Evolutionary conservation across 1,140 invertebrate genomes (phyloP).

Genomic region (Cardiocondyla obscurior): DNA sequence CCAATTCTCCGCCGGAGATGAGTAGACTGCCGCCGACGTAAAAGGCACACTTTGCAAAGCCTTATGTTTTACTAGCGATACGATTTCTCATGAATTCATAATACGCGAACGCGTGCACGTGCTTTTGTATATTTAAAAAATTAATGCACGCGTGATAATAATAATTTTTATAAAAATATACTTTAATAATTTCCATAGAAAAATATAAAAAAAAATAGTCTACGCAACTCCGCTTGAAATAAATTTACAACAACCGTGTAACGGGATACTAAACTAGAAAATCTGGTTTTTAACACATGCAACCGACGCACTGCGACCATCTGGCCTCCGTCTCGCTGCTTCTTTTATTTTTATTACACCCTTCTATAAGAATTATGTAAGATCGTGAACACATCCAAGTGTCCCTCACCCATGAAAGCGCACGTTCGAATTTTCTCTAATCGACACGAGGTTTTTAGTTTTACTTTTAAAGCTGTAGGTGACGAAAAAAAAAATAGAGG

Average conservation of each 20-base stretch:
- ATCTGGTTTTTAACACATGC: constrained; percentile 48
- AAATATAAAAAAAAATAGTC: background rate
- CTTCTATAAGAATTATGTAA: constrained; percentile 58
- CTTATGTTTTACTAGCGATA: constrained; percentile 2
- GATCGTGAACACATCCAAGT: too few relatives aligned
- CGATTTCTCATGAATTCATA: constrained; percentile 31
- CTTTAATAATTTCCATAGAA: too few relatives aligned
- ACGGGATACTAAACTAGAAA: background rate
- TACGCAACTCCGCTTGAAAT: background rate
- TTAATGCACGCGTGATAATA: too few relatives aligned
- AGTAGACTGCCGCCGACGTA: background rate
- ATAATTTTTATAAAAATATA: too few relatives aligned
- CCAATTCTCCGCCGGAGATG: constrained; percentile 48
- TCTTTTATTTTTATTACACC: constrained; percentile 58
- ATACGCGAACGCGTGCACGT: background rate
- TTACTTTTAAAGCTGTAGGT: too few relatives aligned
- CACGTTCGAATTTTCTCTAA: too few relatives aligned
- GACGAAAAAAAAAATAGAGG: too few relatives aligned
- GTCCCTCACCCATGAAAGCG: too few relatives aligned
- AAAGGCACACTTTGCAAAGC: background rate
- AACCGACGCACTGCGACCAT: constrained; percentile 49
- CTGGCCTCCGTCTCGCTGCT: constrained; percentile 60
- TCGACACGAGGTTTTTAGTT: too few relatives aligned
- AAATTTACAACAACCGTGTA: background rate
- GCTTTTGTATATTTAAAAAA: too few relatives aligned